Evolutionary conservation across 2,113 vertebrate species (phyloP).

Genomic region (Alosa alosa): DNA sequence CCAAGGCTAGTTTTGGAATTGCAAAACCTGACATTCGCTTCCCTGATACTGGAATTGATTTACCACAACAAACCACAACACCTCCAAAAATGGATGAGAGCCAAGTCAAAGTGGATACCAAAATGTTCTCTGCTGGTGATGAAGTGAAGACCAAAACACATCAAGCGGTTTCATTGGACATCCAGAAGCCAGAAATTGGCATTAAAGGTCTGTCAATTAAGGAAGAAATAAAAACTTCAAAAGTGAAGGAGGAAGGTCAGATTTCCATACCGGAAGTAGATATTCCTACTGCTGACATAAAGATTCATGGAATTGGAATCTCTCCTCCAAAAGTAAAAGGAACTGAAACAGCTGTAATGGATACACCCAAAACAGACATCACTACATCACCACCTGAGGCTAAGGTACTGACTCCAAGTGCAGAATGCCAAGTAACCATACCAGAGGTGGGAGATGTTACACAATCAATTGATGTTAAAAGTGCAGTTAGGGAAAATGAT

Average conservation of each 20-base stretch:
- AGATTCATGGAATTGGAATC: neutral
- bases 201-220: neutral
- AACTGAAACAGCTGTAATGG: neutral
- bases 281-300: neutral
- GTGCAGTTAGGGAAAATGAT: neutral
- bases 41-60: conserved; percentile 54
- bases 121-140: neutral
- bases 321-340: neutral
- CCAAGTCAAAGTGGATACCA: neutral
- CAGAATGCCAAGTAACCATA: neutral
- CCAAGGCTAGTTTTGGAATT: conserved; percentile 52
- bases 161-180: neutral
- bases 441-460: neutral
- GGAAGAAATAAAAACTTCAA: neutral
- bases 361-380: neutral
- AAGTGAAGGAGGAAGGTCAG: neutral
- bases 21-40: conserved; percentile 57
- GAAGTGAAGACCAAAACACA: neutral
- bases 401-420: neutral
- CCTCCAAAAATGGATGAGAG: conserved; percentile 30
- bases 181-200: neutral
- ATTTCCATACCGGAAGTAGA: neutral
- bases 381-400: neutral
- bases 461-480: neutral
- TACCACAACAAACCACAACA: conserved; percentile 48